phyloP scores from a whole-genome alignment of 1,140 invertebrate genomes.

The Conus ventricosus region DNA sequence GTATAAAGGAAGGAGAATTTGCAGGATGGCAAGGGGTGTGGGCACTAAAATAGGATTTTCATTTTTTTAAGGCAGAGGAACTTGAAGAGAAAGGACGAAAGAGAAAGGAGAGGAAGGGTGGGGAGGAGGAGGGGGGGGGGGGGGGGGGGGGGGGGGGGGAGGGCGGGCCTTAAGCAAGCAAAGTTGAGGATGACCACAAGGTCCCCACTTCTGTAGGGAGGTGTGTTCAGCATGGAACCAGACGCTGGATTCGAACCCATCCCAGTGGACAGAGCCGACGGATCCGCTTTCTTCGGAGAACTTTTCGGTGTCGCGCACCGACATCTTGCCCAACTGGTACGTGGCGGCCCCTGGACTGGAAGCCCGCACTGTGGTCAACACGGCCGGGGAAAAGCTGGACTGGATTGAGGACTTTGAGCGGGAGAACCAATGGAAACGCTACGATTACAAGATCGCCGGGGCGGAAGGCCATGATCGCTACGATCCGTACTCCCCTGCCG shows the following conservation, averaged over 20 bases:
- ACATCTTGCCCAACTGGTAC: conserved; percentile 67
- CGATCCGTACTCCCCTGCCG: conserved; percentile 40
- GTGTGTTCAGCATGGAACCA: conserved; percentile 55
- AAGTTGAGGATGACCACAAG: too few relatives aligned
- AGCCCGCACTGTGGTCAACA: conserved; percentile 46
- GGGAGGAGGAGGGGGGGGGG: too few relatives aligned
- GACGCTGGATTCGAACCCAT: conserved; percentile 43
- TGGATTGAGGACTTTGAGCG: conserved; percentile 57
- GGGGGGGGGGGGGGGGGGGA: too few relatives aligned
- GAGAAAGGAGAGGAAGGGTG: too few relatives aligned
- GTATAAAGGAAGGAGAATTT: too few relatives aligned
- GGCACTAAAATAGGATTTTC: too few relatives aligned
- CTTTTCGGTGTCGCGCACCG: conserved; percentile 61
- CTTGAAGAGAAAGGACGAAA: too few relatives aligned
- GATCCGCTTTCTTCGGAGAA: conserved; percentile 55
- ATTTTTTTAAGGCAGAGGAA: too few relatives aligned
- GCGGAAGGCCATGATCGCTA: conserved; percentile 43
- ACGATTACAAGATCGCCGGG: conserved; percentile 45
- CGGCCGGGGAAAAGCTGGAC: conserved; percentile 49
- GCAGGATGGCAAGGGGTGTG: too few relatives aligned
- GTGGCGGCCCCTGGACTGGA: conserved; percentile 46
- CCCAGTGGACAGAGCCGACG: conserved; percentile 40
- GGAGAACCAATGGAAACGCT: conserved; percentile 62
- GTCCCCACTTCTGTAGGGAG: conserved; percentile 29
- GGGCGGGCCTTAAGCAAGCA: too few relatives aligned